Conservation (phyloP, 2,888 invertebrate genomes). For the Synanthedon vespiformis region DNA sequence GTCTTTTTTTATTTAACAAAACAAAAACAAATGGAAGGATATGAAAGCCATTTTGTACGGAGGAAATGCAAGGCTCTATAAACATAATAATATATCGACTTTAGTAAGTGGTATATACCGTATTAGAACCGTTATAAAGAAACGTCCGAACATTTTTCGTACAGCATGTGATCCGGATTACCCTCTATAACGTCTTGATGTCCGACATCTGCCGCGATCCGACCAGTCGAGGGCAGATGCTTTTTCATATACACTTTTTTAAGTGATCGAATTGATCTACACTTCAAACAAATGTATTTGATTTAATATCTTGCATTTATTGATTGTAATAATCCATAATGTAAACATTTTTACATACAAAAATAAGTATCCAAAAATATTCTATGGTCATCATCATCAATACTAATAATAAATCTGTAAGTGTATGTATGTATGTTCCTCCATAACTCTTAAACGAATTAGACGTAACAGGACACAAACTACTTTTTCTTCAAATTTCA, state of each 20-base stretch:
- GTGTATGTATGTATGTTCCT: no score
- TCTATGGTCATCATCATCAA: no score
- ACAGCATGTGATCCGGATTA: slow-evolving; percentile 48
- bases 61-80: neutral
- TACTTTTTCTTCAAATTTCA: no score
- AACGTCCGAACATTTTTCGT: slow-evolving; percentile 39
- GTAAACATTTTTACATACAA: no score
- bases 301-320: no score
- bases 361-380: no score
- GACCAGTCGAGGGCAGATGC: slow-evolving; percentile 37
- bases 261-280: slow-evolving; percentile 8
- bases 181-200: slow-evolving; percentile 61
- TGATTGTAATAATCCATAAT: no score
- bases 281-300: no score
- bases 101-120: neutral
- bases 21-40: neutral
- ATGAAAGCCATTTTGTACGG: neutral
- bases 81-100: neutral
- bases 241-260: slow-evolving; percentile 34
- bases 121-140: slow-evolving; percentile 6
- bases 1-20: neutral
- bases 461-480: no score
- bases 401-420: no score
- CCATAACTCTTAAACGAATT: no score
- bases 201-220: slow-evolving; percentile 47